Evolutionary conservation across 23 tunicate genomes (phyloP).

Genomic region (Trididemnum clinides): DNA sequence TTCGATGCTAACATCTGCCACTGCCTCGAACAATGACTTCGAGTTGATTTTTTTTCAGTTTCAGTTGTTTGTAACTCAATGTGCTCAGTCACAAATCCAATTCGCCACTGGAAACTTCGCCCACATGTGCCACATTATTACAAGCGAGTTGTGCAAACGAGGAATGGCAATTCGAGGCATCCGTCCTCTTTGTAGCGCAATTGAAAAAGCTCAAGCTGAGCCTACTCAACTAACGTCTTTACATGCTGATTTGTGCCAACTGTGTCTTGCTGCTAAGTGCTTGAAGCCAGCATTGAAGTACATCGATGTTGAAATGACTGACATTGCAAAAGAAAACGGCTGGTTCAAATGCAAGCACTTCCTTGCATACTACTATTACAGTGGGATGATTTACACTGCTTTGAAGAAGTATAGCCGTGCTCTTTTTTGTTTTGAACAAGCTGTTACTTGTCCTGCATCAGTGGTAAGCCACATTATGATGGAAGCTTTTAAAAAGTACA

Average conservation of each 20-base stretch:
- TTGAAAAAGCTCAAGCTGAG: conserved; percentile 55
- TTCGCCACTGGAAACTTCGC: conserved; percentile 81
- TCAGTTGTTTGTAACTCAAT: conserved; percentile 66
- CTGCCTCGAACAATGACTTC: conserved; percentile 45
- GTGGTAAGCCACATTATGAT: conserved; percentile 81
- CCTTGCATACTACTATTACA: conserved; percentile 76
- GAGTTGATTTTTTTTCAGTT: conserved; percentile 63
- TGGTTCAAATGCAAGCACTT: conserved; percentile 68
- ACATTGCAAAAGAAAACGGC: conserved; percentile 79
- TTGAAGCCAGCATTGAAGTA: conserved; percentile 79
- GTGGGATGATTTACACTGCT: conserved; percentile 91
- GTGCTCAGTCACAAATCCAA: conserved; percentile 54
- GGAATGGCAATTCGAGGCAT: conserved; percentile 86
- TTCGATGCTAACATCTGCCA: conserved; percentile 43
- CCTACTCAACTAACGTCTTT: conserved; percentile 81
- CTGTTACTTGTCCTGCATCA: conserved; percentile 82
- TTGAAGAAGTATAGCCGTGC: conserved; percentile 60
- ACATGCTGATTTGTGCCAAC: conserved; percentile 84
- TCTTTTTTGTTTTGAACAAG: conserved; percentile 84
- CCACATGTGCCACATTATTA: conserved; percentile 72
- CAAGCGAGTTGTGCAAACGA: conserved; percentile 71
- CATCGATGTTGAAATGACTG: conserved; percentile 70
- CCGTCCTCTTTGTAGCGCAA: conserved; percentile 45
- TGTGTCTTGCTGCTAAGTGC: conserved; percentile 77
- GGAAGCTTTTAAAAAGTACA: conserved; percentile 81